phyloP scores from a whole-genome alignment of 1,140 invertebrate species.

The Scaptomyza hsui region DNA sequence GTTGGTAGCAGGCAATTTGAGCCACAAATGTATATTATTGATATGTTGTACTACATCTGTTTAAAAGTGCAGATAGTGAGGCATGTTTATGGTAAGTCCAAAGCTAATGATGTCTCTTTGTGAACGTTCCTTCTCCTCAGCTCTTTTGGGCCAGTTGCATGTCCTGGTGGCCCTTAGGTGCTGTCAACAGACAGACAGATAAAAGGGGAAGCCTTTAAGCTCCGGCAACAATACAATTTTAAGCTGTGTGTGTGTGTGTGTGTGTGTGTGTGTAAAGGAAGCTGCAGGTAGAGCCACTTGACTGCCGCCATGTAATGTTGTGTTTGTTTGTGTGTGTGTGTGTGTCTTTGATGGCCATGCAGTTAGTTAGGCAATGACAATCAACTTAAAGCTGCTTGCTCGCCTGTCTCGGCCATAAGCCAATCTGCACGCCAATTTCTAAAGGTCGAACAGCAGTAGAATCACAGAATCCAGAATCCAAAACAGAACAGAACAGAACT shows the following conservation, averaged over 20 bases:
- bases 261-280: no score
- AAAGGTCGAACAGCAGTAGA: background rate
- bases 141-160: background rate
- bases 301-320: conserved; percentile 14
- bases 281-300: conserved; percentile 31
- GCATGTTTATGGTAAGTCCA: no score
- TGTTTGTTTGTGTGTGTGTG: conserved; percentile 11
- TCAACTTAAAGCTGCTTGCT: conserved; percentile 21
- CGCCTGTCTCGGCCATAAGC: background rate
- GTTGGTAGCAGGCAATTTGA: no score
- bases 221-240: conserved; percentile 35
- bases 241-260: no score
- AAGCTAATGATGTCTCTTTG: no score
- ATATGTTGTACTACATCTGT: no score
- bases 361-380: conserved; percentile 51
- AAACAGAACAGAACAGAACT: background rate
- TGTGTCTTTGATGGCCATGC: conserved; percentile 22
- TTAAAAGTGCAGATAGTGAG: no score
- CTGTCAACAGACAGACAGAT: conserved; percentile 14
- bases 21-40: no score
- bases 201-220: conserved; percentile 26
- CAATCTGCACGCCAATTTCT: conserved; percentile 5
- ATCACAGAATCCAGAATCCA: background rate
- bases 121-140: no score
- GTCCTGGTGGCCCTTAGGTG: conserved; percentile 4